Base-by-base conservation (phyloP, 2,797 vertebrate species). In the Balearica regulorum region DNA sequence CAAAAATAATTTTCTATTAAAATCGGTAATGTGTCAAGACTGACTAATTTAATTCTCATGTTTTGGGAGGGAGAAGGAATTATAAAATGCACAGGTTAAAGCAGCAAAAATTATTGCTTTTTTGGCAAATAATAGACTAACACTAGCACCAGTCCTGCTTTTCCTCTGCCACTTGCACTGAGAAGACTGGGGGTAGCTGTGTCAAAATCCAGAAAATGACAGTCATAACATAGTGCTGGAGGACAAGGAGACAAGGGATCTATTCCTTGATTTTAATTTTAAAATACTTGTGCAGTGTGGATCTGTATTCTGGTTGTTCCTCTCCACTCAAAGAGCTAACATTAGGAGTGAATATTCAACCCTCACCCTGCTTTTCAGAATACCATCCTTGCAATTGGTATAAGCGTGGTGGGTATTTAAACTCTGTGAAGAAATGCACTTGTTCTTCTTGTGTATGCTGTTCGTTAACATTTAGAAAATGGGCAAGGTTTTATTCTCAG, bases 401-500 rank as follows among this genome's bases (percentile, higher is more conserved):
- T 49, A 51, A 93, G 57, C 0, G 0, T 87, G 51, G 61, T 85
- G 54, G 28, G 25, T 73, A 68, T 77, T 94, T 83, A 81, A 79
- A 79, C 51, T 75, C 29, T 22, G 28, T n/a, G 53, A 87, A 82
- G 21, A 92, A 95, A 61, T 35, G 24, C 20, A 73, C 54, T 73
- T 43, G 4, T 72, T 86, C 75, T 90, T 90, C 85, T 73, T 44
- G 21, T 44, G 14, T 90, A 44, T 25, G 31, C 26, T 84, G n/a
- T 54, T 87, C 44, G 6, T 80, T 87, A 70, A 43, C 77, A 87
- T 90, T 96, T 96, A 85, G 33, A 79, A 92, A 89, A 83, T 16
- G 39, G 69, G 53, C 25, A 85, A 86, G 15, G 19, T 57, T 92
- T 79, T 79, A 94, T 89, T 71, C 65, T 85, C 46, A 49, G 48